phyloP scores from a whole-genome alignment of 2,797 vertebrate species.

The Pangasius larnaudii region DNA sequence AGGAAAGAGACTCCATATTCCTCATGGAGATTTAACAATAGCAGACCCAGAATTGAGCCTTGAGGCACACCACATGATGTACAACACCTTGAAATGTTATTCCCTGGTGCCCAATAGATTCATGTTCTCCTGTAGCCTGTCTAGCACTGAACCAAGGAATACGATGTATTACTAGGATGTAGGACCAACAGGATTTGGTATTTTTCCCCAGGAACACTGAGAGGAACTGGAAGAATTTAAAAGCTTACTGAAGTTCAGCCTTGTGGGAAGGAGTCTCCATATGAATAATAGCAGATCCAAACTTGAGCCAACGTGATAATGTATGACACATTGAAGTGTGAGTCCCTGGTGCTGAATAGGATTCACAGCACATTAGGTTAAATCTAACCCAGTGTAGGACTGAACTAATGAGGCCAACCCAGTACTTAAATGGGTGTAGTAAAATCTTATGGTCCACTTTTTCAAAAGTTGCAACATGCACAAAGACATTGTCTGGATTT shows the following conservation, averaged over 20 bases:
- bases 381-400: not conserved
- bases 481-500: not conserved
- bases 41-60: not conserved
- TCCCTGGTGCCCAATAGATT: not conserved
- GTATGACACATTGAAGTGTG: not conserved
- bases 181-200: not conserved
- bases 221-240: slow-evolving; percentile 97
- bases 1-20: not conserved
- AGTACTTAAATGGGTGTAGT: not conserved
- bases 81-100: not conserved
- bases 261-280: not conserved
- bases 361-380: not conserved
- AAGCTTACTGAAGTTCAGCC: slow-evolving; percentile 85
- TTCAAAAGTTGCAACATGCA: not conserved
- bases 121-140: not conserved
- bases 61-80: not conserved
- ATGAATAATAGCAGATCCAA: not conserved
- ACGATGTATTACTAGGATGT: not conserved
- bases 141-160: too few species aligned
- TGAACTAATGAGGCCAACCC: not conserved
- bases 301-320: not conserved
- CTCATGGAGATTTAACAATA: not conserved
- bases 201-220: not conserved
- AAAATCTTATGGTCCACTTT: not conserved
- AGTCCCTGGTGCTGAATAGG: not conserved